Base-by-base conservation (phyloP, 1,140 invertebrate species). In the Trinorchestia longiramus region DNA sequence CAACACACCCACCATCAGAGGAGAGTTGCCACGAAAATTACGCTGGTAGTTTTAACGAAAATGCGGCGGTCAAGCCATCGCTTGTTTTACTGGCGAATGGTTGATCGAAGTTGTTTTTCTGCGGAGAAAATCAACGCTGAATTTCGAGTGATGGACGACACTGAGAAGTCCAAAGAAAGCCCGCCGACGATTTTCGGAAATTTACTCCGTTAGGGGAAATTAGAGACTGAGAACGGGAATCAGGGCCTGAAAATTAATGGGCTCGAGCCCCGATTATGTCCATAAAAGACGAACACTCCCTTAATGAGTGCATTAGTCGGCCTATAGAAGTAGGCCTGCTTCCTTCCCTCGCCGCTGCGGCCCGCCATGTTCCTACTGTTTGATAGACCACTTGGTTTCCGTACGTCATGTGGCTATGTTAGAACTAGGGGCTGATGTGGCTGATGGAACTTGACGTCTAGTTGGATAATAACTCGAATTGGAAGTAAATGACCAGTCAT, bases 121-220 rank as follows among this genome's bases (percentile, higher is more conserved):
- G 41, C 88, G n/a, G 88, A 42, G 43, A 90, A 90, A 90, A 90
- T 90, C 88, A 90, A 90, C 41, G 88, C 88, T 11, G 88, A 90
- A 90, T 90, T 90, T 90, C 88, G 88, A 90, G 88, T 90, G 88
- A 90, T 90, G 88, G 88, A 90, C 88, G 88, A 90, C 88, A 90
- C 88, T 90, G 88, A 41, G 88, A 90, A 90, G 88, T 90, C 88
- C 88, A 42, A 90, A 90, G 88, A 90, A 90, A 90, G 43, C 28
- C 88, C 28, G 88, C 88, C 41, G 88, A 90, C 88, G 88, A 90
- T 90, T 90, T 90, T 90, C 88, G 88, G 88, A 90, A 90, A 90
- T 90, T 90, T 90, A 90, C 88, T 90, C 88, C 41, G 88, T 90
- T 90, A 90, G 88, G 88, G 88, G 88, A 90, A 90, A 90, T 90